phyloP scores from a whole-genome alignment of 2,113 vertebrate genomes.

The Oplegnathus fasciatus region DNA sequence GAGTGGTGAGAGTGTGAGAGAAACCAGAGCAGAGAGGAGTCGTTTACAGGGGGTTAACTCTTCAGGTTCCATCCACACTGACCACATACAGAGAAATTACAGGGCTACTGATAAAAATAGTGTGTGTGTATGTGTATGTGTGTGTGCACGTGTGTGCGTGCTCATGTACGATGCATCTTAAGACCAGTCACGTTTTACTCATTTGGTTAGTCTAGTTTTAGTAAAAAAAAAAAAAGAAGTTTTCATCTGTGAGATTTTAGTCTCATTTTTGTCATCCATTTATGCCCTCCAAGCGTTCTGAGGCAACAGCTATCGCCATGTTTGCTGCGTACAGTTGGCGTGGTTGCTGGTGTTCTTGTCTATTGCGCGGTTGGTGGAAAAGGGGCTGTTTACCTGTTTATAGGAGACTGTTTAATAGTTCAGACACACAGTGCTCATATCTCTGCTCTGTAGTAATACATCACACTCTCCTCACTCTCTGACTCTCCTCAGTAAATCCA shows the following conservation, averaged over 20 bases:
- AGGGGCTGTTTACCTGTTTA: no score
- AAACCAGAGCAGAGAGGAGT: slow-evolving; percentile 61
- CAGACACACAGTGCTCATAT: no score
- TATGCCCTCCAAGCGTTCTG: background rate
- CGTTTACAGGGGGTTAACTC: slow-evolving; percentile 53
- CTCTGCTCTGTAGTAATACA: no score
- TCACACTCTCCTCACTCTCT: no score
- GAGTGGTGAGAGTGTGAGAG: slow-evolving; percentile 71
- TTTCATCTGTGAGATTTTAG: background rate
- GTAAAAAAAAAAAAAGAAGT: background rate
- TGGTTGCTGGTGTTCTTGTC: no score
- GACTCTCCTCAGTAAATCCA: no score
- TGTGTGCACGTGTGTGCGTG: background rate
- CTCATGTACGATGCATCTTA: no score
- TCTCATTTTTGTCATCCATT: background rate
- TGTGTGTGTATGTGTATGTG: slow-evolving; percentile 6
- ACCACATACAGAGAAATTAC: slow-evolving; percentile 47
- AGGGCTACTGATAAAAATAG: slow-evolving; percentile 41
- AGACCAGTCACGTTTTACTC: background rate
- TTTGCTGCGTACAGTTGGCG: no score
- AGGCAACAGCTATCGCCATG: no score
- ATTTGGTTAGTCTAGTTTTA: background rate
- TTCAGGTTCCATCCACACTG: slow-evolving; percentile 49
- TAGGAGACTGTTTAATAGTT: no score
- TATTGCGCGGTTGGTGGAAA: no score